phyloP scores from a whole-genome alignment of 2,888 invertebrate species.

The Eristalis intricaria region DNA sequence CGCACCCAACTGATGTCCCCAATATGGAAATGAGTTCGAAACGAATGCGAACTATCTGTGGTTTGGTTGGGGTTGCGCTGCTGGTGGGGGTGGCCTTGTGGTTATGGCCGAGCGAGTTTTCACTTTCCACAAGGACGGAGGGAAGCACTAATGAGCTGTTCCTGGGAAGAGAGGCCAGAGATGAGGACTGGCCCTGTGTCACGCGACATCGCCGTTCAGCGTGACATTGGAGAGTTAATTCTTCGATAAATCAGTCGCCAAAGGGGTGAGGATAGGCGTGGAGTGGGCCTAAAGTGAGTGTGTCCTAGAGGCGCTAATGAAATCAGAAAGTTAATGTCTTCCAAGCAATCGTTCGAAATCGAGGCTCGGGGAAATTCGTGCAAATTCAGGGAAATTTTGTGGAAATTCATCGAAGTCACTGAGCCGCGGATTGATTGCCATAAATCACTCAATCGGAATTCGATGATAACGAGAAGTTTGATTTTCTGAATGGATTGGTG shows the following conservation, averaged over 20 bases:
- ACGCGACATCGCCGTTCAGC: slow-evolving; percentile 2
- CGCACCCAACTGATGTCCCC: not conserved
- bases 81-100: not conserved
- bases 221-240: slow-evolving; percentile 13
- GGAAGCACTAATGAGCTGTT: not conserved
- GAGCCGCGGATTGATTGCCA: not conserved
- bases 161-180: not conserved
- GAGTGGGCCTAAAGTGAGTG: not conserved
- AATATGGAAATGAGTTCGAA: slow-evolving; percentile 16
- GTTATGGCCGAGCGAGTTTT: not conserved
- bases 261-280: not conserved
- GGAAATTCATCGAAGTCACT: slow-evolving; percentile 13
- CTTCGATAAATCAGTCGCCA: not conserved
- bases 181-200: not conserved
- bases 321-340: not conserved
- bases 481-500: no score
- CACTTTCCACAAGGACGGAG: not conserved
- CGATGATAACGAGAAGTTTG: not conserved
- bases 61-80: not conserved
- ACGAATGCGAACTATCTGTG: slow-evolving; percentile 19
- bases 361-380: not conserved
- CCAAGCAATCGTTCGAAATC: not conserved
- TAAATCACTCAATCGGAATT: not conserved
- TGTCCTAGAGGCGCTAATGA: not conserved
- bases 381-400: not conserved